These are phyloP conservation scores for Hirtodrosophila duncani DNA, from an alignment of 2,888 invertebrate species.

Conservation along the genomic window DNA sequence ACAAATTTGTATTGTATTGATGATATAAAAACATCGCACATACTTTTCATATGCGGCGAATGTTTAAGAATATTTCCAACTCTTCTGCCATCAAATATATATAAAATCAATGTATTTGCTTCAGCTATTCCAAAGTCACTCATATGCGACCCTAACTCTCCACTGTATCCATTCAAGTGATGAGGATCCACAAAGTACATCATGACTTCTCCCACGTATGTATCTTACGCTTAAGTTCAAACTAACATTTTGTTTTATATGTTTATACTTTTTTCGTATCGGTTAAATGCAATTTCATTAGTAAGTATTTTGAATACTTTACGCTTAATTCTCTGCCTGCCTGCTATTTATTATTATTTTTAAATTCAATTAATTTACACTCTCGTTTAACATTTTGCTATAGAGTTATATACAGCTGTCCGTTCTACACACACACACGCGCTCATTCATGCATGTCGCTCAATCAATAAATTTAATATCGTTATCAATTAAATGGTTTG, in stretches of 20 bases:
- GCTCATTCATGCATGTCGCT: conserved; percentile 27
- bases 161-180: too few species aligned
- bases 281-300: conserved; percentile 62
- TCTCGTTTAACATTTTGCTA: conserved; percentile 39
- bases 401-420: conserved; percentile 52
- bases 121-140: too few species aligned
- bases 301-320: conserved; percentile 63
- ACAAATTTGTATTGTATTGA: too few species aligned
- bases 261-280: conserved; percentile 22
- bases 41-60: too few species aligned
- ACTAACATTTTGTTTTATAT: background rate
- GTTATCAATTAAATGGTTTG: conserved; percentile 39
- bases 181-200: too few species aligned
- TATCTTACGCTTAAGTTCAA: conserved; percentile 1
- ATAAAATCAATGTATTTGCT: too few species aligned
- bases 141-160: too few species aligned
- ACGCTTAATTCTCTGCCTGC: conserved; percentile 15
- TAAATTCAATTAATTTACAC: conserved; percentile 65
- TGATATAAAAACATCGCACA: too few species aligned
- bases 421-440: conserved; percentile 34
- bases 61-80: too few species aligned
- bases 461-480: conserved; percentile 36
- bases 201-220: conserved; percentile 1
- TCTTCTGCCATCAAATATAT: too few species aligned
- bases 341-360: conserved; percentile 23